Evolutionary conservation across 1,140 invertebrate genomes (phyloP).

Genomic region (Drosophila novamexicana): DNA sequence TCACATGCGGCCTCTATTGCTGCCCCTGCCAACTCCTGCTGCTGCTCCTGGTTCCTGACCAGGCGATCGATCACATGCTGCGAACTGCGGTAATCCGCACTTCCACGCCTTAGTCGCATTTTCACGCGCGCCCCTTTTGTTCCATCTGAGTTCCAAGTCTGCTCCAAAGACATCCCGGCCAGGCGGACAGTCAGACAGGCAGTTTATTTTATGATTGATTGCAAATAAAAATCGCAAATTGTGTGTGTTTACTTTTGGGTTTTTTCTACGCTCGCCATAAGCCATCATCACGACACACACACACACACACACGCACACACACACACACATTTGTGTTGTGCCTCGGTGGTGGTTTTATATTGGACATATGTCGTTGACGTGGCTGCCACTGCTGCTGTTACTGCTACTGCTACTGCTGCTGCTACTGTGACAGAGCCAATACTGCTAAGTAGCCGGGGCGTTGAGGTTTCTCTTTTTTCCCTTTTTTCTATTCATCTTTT

Average conservation of each 20-base stretch:
- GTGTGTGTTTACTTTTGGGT: constrained; percentile 76
- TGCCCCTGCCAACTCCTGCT: neutral
- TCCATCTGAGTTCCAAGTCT: constrained; percentile 4
- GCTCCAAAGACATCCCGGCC: constrained; percentile 57
- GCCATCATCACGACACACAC: constrained; percentile 15
- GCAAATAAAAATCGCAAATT: constrained; percentile 83
- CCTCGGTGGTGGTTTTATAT: constrained; percentile 57
- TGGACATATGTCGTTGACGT: constrained; percentile 77
- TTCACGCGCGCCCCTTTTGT: constrained; percentile 76
- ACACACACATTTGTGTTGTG: constrained; percentile 13
- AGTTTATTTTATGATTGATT: constrained; percentile 83
- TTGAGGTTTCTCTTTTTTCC: constrained; percentile 48
- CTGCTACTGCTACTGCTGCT: constrained; percentile 20
- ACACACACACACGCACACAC: neutral
- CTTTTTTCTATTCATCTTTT: constrained; percentile 40
- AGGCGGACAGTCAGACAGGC: constrained; percentile 51
- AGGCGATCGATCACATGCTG: constrained; percentile 79
- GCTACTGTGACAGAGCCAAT: constrained; percentile 48
- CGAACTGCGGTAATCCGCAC: constrained; percentile 80
- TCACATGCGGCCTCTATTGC: constrained; percentile 68
- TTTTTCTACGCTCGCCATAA: constrained; percentile 36
- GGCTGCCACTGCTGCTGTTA: constrained; percentile 31
- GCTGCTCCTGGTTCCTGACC: constrained; percentile 19
- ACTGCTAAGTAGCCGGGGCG: constrained; percentile 73
- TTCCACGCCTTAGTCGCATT: constrained; percentile 81